Base-by-base conservation (phyloP, 2,888 invertebrate species). In the Tiliacea aurago region DNA sequence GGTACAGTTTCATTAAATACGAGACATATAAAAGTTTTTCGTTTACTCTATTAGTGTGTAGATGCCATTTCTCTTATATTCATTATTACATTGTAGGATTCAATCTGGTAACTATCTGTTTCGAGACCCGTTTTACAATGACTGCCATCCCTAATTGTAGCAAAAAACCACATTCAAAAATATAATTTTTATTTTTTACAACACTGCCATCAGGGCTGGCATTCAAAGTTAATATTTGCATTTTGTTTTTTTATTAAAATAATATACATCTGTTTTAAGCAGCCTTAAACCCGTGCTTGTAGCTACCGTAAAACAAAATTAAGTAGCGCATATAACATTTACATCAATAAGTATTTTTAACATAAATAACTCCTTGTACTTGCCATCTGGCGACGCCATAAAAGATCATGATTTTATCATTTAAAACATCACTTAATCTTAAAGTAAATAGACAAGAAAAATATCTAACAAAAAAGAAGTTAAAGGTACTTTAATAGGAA, bases 401-500 rank as follows among this genome's bases (percentile, higher is more conserved):
- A 87, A 88, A 87, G 87, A 90, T 87, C 90, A 93, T 94, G 93
- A 94, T 93, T 94, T 92, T 88, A 94, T 94, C 91, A 93, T 92
- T 89, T 90, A 89, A 76, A 90, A 87, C 86, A 84, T 84, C 87
- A 86, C 89, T 90, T 91, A 92, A 84, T 80, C 87, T 90, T 91
- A 93, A 85, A 88, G 81, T 90, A 91, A 89, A 89, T 93, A 93
- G 89, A 90, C 88, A 87, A 75, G 86, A 93, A 90, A 90, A 90
- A 90, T 90, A 91, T 89, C 88, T 92, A 93, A 92, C 93, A 94
- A 93, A 88, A 87, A 92, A 92, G 89, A 89, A 90, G 90, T 87
- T 87, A 90, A 92, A 95, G 95, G 95, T 95, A 95, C 95, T 89
- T 93, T 92, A 90, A 92, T 95, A 96, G 96, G 96, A 96, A 96